phyloP scores from a whole-genome alignment of 1,140 invertebrate species.

The Drosophila erecta region DNA sequence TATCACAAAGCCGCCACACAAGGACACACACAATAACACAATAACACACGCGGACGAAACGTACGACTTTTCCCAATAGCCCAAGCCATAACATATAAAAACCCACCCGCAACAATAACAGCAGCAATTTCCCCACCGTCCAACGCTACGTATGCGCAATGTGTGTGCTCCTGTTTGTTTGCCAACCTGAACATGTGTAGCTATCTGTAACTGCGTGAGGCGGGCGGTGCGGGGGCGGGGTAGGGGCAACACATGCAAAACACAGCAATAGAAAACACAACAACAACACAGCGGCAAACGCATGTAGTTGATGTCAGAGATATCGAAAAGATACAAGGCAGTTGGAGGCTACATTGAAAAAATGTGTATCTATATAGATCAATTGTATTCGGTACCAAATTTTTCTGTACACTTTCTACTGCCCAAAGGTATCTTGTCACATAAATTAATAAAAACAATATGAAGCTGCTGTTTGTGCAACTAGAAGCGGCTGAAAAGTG shows the following conservation, averaged over 20 bases:
- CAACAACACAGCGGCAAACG: constrained; percentile 12
- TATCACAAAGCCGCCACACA: constrained; percentile 54
- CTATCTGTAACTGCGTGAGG: constrained; percentile 58
- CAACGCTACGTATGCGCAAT: constrained; percentile 70
- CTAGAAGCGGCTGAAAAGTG: no score
- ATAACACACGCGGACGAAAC: constrained; percentile 40
- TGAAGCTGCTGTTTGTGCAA: not conserved
- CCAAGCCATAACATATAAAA: constrained; percentile 59
- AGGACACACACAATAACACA: constrained; percentile 23
- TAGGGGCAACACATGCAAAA: constrained; percentile 65
- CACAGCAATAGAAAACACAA: constrained; percentile 54
- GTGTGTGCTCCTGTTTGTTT: constrained; percentile 52
- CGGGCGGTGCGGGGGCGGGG: not conserved
- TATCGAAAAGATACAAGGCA: constrained; percentile 38
- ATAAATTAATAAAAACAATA: no score
- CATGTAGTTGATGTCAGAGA: constrained; percentile 67
- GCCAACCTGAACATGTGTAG: constrained; percentile 80
- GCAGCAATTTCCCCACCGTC: constrained; percentile 58
- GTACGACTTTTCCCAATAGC: constrained; percentile 67
- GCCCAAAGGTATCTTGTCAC: no score
- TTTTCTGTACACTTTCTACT: no score
- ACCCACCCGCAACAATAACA: constrained; percentile 49
- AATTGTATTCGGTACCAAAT: no score
- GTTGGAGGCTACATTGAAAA: constrained; percentile 1
- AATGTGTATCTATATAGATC: not conserved